These are phyloP conservation scores for Montipora foliosa DNA, from an alignment of 64 coral and sea anemone species.

Conservation along the genomic window DNA sequence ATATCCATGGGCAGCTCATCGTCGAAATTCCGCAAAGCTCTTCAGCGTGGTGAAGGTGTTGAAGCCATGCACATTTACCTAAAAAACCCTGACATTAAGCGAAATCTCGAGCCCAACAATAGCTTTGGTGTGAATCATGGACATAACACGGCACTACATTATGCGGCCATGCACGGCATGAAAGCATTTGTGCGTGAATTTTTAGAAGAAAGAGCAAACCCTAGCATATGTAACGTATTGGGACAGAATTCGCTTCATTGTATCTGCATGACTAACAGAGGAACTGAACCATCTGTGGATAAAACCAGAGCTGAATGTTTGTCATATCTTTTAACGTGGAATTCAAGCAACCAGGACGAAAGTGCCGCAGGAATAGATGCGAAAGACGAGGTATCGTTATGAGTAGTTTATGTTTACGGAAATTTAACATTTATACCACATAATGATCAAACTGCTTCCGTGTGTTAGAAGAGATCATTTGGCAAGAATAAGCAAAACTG, in stretches of 20 bases:
- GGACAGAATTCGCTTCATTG: conserved; percentile 87
- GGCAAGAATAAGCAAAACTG: no score
- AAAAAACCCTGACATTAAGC: conserved; percentile 89
- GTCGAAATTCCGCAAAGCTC: conserved; percentile 94
- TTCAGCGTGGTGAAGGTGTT: conserved; percentile 97
- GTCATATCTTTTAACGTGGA: conserved; percentile 76
- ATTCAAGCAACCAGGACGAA: conserved; percentile 49
- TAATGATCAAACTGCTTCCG: not conserved
- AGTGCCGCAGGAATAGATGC: conserved; percentile 50
- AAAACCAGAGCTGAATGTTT: conserved; percentile 85
- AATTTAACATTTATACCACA: not conserved
- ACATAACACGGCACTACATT: conserved; percentile 88
- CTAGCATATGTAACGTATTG: conserved; percentile 55
- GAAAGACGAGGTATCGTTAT: conserved; percentile 47
- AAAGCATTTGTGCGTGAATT: conserved; percentile 90
- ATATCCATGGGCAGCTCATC: conserved; percentile 83
- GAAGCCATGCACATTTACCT: conserved; percentile 97
- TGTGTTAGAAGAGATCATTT: not conserved
- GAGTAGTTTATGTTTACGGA: not conserved
- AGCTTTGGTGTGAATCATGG: conserved; percentile 86
- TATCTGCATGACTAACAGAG: conserved; percentile 63
- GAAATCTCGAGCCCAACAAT: conserved; percentile 85
- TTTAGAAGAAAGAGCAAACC: conserved; percentile 84
- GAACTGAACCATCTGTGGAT: conserved; percentile 61
- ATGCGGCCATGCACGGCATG: conserved; percentile 83